A percentile compares a stretch with the other conserved stretches of the same genome.
These are phyloP conservation scores for Tipula lateralis DNA, from an alignment of 2,888 invertebrate genomes.

Conservation along the genomic window DNA sequence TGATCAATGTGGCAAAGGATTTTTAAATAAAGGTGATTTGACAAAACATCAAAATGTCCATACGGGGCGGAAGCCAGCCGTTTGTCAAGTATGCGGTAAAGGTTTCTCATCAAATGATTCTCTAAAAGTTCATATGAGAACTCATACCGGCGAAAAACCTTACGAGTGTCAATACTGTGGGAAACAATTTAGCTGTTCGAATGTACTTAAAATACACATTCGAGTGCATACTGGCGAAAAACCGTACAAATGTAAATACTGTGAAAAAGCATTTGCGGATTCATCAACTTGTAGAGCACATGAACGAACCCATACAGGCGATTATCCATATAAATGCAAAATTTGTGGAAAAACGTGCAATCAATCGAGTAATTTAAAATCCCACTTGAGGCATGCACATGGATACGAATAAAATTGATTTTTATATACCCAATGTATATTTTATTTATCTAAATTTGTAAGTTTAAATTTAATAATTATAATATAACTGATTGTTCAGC, in stretches of 20 bases:
- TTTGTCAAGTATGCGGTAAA: background rate
- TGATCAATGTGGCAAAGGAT: conserved; percentile 27
- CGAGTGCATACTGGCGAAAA: background rate
- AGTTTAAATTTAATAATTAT: background rate
- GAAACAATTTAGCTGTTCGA: background rate
- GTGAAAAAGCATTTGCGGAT: conserved; percentile 19
- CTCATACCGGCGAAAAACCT: conserved; percentile 20
- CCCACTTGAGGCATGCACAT: background rate
- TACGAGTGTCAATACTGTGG: background rate
- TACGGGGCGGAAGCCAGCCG: background rate
- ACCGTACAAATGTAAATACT: conserved; percentile 26
- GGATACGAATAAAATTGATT: background rate
- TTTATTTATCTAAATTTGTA: background rate
- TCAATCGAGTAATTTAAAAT: conserved; percentile 25
- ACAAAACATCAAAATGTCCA: background rate
- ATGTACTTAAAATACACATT: background rate
- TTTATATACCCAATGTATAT: background rate
- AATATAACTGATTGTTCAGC: background rate
- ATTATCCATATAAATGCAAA: conserved; percentile 27
- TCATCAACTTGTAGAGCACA: background rate
- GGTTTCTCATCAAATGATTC: background rate
- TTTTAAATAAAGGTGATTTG: background rate
- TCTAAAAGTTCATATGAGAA: background rate
- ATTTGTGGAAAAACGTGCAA: conserved; percentile 12
- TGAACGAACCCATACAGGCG: background rate